phyloP scores from a whole-genome alignment of 2,888 invertebrate genomes.

The Willowsia nigromaculata region DNA sequence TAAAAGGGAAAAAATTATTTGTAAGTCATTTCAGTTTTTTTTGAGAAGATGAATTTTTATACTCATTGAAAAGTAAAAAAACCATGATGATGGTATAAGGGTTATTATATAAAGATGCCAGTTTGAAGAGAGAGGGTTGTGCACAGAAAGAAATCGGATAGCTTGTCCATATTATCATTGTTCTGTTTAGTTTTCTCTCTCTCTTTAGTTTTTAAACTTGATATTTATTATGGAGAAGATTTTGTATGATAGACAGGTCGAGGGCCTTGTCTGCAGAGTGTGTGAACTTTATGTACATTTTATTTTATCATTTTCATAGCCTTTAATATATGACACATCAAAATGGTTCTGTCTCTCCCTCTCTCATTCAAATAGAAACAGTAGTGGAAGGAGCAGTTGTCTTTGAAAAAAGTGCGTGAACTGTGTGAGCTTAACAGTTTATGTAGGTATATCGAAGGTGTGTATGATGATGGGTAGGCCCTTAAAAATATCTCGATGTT shows the following conservation, averaged over 20 bases:
- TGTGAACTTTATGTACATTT: neutral
- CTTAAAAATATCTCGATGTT: neutral
- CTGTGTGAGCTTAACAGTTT: neutral
- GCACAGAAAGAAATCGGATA: conserved; percentile 7
- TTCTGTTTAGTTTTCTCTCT: neutral
- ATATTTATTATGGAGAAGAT: neutral
- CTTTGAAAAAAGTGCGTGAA: neutral
- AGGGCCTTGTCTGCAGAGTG: neutral
- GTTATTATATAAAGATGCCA: too few species aligned
- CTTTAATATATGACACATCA: conserved; percentile 19
- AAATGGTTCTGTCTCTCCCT: neutral
- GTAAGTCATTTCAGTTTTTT: conserved; percentile 11
- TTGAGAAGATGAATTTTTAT: too few species aligned
- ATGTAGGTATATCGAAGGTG: neutral
- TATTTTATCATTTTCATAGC: neutral
- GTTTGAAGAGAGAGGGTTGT: neutral
- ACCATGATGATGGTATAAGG: too few species aligned
- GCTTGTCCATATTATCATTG: neutral
- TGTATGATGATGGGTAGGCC: neutral
- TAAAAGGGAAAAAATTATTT: neutral
- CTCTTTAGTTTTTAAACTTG: too few species aligned
- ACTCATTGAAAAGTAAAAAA: too few species aligned
- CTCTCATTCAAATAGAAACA: neutral
- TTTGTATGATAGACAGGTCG: neutral
- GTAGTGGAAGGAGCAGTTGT: too few species aligned